phyloP scores from a whole-genome alignment of 2,113 vertebrate species.

The Ginglymostoma cirratum region DNA sequence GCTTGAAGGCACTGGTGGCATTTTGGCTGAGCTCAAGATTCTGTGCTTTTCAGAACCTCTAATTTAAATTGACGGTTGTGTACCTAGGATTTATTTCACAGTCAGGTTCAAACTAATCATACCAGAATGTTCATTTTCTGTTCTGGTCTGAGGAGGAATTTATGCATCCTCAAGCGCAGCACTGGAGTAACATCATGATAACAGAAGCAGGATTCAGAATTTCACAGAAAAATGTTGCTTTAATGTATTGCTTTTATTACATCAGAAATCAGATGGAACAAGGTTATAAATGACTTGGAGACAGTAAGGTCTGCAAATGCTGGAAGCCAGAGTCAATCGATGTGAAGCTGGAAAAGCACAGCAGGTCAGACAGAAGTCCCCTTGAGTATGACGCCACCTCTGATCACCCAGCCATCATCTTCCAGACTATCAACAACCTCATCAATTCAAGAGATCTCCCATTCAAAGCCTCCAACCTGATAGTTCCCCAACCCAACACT shows the following conservation, averaged over 20 bases:
- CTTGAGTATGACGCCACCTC: too few species aligned
- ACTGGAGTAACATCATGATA: not conserved
- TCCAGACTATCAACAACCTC: too few species aligned
- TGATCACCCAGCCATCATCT: too few species aligned
- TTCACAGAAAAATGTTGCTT: constrained; percentile 9
- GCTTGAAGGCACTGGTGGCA: constrained; percentile 28
- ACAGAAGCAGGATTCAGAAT: not conserved
- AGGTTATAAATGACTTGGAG: too few species aligned
- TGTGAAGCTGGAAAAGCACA: too few species aligned
- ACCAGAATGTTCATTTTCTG: constrained; percentile 29
- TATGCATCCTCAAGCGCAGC: not conserved
- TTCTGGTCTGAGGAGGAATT: not conserved
- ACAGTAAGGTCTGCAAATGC: too few species aligned
- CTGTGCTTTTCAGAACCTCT: constrained; percentile 24
- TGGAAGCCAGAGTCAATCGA: too few species aligned
- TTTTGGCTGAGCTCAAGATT: constrained; percentile 19
- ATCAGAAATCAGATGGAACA: too few species aligned
- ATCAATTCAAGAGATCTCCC: too few species aligned
- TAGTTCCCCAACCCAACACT: too few species aligned
- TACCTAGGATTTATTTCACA: constrained; percentile 31
- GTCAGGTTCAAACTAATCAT: constrained; percentile 22
- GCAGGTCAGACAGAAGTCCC: too few species aligned
- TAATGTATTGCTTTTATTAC: not conserved
- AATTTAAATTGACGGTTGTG: constrained; percentile 21
- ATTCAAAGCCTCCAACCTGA: too few species aligned